These are phyloP conservation scores for Trichogramma pretiosum DNA, from an alignment of 1,140 invertebrate genomes.

Conservation along the genomic window DNA sequence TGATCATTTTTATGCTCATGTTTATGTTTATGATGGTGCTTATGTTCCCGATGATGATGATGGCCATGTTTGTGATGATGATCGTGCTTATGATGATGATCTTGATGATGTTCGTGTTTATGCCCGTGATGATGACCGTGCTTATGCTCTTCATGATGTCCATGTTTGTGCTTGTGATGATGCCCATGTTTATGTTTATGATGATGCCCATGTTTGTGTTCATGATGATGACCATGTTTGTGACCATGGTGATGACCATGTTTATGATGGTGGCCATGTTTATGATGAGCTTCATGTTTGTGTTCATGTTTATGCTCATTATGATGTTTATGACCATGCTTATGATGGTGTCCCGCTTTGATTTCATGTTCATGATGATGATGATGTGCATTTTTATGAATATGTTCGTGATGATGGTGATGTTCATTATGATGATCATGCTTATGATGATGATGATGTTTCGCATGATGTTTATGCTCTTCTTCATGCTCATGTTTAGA, in stretches of 20 bases:
- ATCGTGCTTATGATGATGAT: conserved; percentile 5
- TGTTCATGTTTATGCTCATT: conserved; percentile 7
- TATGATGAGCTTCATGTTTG: conserved; percentile 1
- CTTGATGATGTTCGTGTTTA: conserved; percentile 2
- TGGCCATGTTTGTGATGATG: conserved; percentile 1
- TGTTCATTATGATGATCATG: conserved; percentile 16
- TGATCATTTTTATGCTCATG: conserved; percentile 9
- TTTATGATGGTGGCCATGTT: conserved; percentile 1
- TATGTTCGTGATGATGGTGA: conserved; percentile 14
- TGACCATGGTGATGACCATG: conserved; percentile 2
- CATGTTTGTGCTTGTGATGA: conserved; percentile 4
- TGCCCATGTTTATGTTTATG: conserved; percentile 9
- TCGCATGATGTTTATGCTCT: conserved; percentile 15
- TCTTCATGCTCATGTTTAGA: conserved; percentile 13
- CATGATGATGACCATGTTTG: background rate
- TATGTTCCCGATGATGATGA: conserved; percentile 3
- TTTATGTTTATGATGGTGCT: conserved; percentile 7
- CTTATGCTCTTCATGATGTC: conserved; percentile 4
- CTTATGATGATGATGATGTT: conserved; percentile 16
- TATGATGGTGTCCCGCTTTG: conserved; percentile 15
- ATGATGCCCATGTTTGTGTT: conserved; percentile 6
- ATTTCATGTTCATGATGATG: conserved; percentile 14
- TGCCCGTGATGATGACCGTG: conserved; percentile 6
- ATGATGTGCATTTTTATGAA: conserved; percentile 15
- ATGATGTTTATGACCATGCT: conserved; percentile 4